Evolutionary conservation across 2,888 invertebrate species (phyloP).

Genomic region (Meteorus cinctellus): DNA sequence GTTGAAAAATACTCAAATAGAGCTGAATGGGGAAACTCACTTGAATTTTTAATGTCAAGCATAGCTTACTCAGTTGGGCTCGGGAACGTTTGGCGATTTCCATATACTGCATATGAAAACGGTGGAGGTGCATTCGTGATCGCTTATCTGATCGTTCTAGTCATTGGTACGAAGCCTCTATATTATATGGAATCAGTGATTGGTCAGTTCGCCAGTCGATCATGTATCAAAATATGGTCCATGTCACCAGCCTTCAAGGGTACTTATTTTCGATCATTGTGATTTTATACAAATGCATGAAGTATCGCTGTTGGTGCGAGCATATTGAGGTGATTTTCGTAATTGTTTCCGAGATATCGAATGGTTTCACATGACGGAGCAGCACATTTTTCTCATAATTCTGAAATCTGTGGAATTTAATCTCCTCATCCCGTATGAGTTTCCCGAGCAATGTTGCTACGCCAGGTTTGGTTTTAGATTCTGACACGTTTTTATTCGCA

Average conservation of each 20-base stretch:
- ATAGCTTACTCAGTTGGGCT: slow-evolving; percentile 80
- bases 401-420: too few relatives aligned
- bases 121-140: slow-evolving; percentile 82
- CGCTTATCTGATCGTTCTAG: slow-evolving; percentile 80
- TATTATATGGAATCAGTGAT: slow-evolving; percentile 89
- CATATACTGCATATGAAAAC: slow-evolving; percentile 79
- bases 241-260: slow-evolving; percentile 86
- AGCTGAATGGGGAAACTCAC: slow-evolving; percentile 76
- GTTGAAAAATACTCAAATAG: slow-evolving; percentile 44
- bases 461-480: too few relatives aligned
- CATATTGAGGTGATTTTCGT: too few relatives aligned
- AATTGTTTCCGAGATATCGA: too few relatives aligned
- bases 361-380: too few relatives aligned
- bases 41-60: slow-evolving; percentile 80
- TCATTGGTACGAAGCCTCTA: slow-evolving; percentile 83
- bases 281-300: too few relatives aligned
- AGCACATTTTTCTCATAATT: too few relatives aligned
- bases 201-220: slow-evolving; percentile 88
- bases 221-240: slow-evolving; percentile 83
- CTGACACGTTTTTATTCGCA: too few relatives aligned
- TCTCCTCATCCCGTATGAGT: too few relatives aligned
- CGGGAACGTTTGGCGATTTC: slow-evolving; percentile 81
- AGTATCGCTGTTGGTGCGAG: too few relatives aligned
- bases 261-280: slow-evolving; percentile 61
- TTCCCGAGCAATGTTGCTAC: too few relatives aligned